A percentile compares a stretch with the other conserved stretches of the same genome.
These are phyloP conservation scores for Bembecia ichneumoniformis DNA, from an alignment of 2,888 invertebrate species.

Conservation along the genomic window DNA sequence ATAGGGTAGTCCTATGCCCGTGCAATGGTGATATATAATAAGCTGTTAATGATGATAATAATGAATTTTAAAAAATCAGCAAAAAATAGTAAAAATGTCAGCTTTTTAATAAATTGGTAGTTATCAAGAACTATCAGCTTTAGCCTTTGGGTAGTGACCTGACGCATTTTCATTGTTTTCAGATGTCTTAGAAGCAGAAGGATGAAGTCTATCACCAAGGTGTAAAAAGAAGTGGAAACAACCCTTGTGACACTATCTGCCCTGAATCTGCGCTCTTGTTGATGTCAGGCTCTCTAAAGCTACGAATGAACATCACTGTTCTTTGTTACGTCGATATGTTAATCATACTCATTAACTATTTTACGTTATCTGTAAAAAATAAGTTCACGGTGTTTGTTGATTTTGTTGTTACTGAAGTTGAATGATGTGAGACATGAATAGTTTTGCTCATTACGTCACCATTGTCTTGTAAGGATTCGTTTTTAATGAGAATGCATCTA, in stretches of 20 bases:
- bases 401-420: conserved; percentile 8
- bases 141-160: too few relatives aligned
- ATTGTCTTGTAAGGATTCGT: not conserved
- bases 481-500: not conserved
- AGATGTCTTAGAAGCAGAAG: conserved; percentile 55
- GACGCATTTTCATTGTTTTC: conserved; percentile 10
- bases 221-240: conserved; percentile 28
- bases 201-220: conserved; percentile 57
- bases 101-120: too few relatives aligned
- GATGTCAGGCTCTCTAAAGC: conserved; percentile 7
- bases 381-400: conserved; percentile 4
- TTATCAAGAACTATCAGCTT: too few relatives aligned
- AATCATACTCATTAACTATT: conserved; percentile 4
- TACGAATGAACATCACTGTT: conserved; percentile 2
- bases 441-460: conserved; percentile 3
- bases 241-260: conserved; percentile 7
- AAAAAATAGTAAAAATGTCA: too few relatives aligned
- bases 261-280: conserved; percentile 10
- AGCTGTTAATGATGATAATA: too few relatives aligned
- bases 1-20: too few relatives aligned
- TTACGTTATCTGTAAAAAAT: conserved; percentile 3
- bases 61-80: too few relatives aligned
- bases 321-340: conserved; percentile 6
- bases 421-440: conserved; percentile 6
- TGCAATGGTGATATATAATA: too few relatives aligned